Evolutionary conservation across 1,140 invertebrate species (phyloP).

Genomic region (Thaumetopoea pityocampa): DNA sequence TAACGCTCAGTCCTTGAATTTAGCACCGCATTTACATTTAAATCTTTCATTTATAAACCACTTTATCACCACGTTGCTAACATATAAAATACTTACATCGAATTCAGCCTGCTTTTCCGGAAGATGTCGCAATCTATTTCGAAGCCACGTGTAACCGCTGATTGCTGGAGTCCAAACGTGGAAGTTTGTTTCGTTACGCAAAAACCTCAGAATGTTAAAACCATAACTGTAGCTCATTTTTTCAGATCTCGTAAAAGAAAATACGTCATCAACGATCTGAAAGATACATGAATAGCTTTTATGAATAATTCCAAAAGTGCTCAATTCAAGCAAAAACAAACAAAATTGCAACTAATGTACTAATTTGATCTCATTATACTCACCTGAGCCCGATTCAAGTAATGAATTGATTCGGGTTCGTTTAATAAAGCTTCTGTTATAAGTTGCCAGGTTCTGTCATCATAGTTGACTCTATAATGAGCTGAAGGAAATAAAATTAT

Average conservation of each 20-base stretch:
- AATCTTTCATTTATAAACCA: no score
- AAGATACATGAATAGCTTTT: conserved; percentile 4
- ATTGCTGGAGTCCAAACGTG: conserved; percentile 82
- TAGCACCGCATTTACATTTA: no score
- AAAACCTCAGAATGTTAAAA: conserved; percentile 77
- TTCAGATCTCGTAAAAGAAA: conserved; percentile 78
- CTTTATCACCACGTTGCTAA: no score
- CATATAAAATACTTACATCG: conserved; percentile 57
- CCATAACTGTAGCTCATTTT: conserved; percentile 58
- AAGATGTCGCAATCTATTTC: conserved; percentile 61
- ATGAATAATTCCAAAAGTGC: neutral
- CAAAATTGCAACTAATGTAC: conserved; percentile 1
- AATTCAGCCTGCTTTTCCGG: conserved; percentile 43
- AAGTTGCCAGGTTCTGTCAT: conserved; percentile 79
- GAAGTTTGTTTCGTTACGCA: conserved; percentile 79
- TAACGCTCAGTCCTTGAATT: no score
- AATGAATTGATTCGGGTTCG: conserved; percentile 43
- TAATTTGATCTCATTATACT: conserved; percentile 15
- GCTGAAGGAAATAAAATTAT: conserved; percentile 67
- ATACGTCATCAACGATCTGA: conserved; percentile 85
- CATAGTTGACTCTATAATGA: conserved; percentile 88
- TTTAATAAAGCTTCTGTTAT: conserved; percentile 68
- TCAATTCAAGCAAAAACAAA: no score
- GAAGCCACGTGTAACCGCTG: conserved; percentile 72
- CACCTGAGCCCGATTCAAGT: conserved; percentile 61